Evolutionary conservation across 2,113 vertebrate species (phyloP).

Genomic region (Sialia sialis): DNA sequence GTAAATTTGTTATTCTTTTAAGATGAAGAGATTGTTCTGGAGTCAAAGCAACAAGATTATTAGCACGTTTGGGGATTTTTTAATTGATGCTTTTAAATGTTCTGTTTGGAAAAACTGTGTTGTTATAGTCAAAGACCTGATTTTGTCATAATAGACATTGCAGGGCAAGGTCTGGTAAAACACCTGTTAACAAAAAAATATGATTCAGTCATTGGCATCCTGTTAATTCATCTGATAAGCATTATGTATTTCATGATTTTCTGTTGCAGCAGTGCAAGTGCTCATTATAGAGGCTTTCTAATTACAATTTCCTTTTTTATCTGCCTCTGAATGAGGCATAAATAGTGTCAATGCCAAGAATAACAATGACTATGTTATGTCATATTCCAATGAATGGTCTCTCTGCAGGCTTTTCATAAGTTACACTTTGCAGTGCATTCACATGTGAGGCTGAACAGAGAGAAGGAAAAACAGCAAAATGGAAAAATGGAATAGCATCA

Average conservation of each 20-base stretch:
- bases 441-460: background rate
- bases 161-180: background rate
- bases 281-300: background rate
- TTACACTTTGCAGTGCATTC: background rate
- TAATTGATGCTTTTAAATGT: background rate
- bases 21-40: background rate
- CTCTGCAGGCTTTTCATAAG: background rate
- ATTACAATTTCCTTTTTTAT: background rate
- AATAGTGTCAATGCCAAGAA: background rate
- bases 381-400: background rate
- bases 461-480: background rate
- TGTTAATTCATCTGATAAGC: background rate
- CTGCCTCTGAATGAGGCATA: background rate
- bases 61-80: background rate
- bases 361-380: background rate
- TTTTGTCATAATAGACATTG: background rate
- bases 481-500: background rate
- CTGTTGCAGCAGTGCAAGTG: background rate
- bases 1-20: background rate
- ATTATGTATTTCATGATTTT: background rate
- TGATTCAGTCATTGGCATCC: background rate
- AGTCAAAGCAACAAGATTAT: background rate
- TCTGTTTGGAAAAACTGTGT: background rate
- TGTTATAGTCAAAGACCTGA: background rate
- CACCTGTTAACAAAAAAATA: background rate